Evolutionary conservation across 2,797 vertebrate species (phyloP), one percentile per base, ranked within the genome.

Genomic region (Dendrocincla tyrannina): DNA sequence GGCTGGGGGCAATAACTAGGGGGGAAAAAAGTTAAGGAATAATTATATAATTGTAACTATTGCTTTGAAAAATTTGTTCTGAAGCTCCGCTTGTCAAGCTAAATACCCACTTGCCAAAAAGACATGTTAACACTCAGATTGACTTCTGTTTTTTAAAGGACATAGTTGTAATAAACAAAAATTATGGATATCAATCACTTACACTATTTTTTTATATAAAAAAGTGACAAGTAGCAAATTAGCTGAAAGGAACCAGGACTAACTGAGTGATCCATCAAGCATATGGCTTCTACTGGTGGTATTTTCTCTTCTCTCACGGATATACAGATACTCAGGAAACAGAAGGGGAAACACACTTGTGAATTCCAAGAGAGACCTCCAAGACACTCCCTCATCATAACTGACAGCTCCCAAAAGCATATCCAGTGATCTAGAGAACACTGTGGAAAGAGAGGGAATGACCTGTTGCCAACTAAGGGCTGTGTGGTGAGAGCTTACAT

Each of bases 1-100:
- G 95, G 74, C 90, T 96, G 95, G 76, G 75, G 87, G 44, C 39
- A 96, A 59, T 30, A 93, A 84, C 98, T 98, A 96, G 56, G 68
- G 95, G 92, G 90, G 25, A 60, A 95, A 97, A 56, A 84, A 63
- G n/a, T 2, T 24, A 49, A 85, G 85, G 88, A 97, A 84, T 93
- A 80, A 93, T 17, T 46, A 95, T 91, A 79, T 59, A 91, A 88
- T 75, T 95, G 39, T 77, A 96, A 91, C 49, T 89, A 79, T n/a
- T 93, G 66, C 88, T 85, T 96, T 88, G 94, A 93, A 96, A 94
- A 88, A 95, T 32, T 35, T 93, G 55, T 89, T 97, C 92, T 86
- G 88, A 89, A 89, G 50, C 90, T 95, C 91, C 94, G 91, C 68
- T 97, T 79, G 93, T 96, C 84, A 92, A 85, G 81, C 60, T 96